Percentiles rank a stretch among this genome's conserved stretches.
These are phyloP conservation scores for Eupithecia dodoneata DNA, from an alignment of 2,888 invertebrate species.

Conservation along the genomic window DNA sequence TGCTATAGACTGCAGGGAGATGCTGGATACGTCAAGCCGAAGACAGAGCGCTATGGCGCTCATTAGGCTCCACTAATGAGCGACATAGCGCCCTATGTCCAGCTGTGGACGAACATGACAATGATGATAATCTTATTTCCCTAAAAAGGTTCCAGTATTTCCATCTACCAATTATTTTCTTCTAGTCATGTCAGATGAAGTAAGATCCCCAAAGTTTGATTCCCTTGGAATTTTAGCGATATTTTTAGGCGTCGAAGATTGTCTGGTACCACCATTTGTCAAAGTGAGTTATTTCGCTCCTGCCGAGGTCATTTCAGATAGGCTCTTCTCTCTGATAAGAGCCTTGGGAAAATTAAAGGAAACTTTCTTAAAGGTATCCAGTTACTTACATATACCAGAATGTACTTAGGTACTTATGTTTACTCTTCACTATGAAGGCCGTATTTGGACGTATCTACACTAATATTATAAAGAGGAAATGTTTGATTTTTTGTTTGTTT, in stretches of 20 bases:
- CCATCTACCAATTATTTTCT: constrained; percentile 26
- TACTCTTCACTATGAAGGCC: too few relatives aligned
- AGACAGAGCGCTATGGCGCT: too few relatives aligned
- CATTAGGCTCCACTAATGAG: too few relatives aligned
- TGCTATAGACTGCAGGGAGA: too few relatives aligned
- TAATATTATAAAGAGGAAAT: too few relatives aligned
- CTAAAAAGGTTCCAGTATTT: not conserved
- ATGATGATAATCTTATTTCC: too few relatives aligned
- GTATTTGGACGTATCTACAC: too few relatives aligned
- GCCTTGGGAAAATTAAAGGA: not conserved
- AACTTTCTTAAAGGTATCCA: not conserved
- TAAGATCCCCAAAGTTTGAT: constrained; percentile 30
- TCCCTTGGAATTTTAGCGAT: constrained; percentile 30
- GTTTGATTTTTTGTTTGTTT: too few relatives aligned
- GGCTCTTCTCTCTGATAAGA: constrained; percentile 11
- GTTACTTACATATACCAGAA: not conserved
- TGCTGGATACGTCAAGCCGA: too few relatives aligned
- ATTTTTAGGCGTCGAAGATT: constrained; percentile 47
- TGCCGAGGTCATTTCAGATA: constrained; percentile 16
- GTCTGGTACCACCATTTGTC: constrained; percentile 54
- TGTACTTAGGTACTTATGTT: too few relatives aligned
- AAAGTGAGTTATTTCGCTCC: constrained; percentile 53
- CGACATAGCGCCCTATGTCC: too few relatives aligned
- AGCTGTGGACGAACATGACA: too few relatives aligned
- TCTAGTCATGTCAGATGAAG: constrained; percentile 31